phyloP scores from a whole-genome alignment of 2,888 invertebrate genomes.

The Punctoribates punctum region DNA sequence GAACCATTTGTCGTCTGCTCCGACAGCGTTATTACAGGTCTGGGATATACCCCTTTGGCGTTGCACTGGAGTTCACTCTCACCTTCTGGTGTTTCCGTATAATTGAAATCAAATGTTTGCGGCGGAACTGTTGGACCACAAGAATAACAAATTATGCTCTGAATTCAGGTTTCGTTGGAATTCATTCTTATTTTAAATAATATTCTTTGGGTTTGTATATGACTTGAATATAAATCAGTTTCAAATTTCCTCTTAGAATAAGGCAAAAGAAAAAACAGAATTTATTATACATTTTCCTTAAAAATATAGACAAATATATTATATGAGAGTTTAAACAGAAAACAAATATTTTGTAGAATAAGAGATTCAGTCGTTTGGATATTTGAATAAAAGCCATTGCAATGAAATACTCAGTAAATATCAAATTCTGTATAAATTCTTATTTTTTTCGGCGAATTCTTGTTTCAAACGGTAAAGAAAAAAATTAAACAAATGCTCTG shows the following conservation, averaged over 20 bases:
- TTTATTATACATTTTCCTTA: slow-evolving; percentile 5
- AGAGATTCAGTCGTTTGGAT: no score
- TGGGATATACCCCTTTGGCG: slow-evolving; percentile 38
- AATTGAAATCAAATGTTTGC: slow-evolving; percentile 40
- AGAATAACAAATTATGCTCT: not conserved
- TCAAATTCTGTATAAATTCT: no score
- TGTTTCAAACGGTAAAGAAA: not conserved
- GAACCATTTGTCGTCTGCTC: slow-evolving; percentile 37
- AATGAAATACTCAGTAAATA: no score
- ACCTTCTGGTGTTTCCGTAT: slow-evolving; percentile 23
- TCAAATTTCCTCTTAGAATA: not conserved
- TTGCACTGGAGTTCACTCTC: slow-evolving; percentile 36
- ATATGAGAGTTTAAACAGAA: not conserved
- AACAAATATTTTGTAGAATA: not conserved
- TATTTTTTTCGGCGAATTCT: not conserved
- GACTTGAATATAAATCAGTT: slow-evolving; percentile 10
- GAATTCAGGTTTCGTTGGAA: not conserved
- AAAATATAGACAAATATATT: not conserved
- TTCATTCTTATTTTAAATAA: slow-evolving; percentile 18
- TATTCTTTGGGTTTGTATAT: not conserved
- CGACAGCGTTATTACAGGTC: slow-evolving; percentile 37
- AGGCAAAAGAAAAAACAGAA: not conserved
- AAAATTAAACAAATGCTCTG: not conserved
- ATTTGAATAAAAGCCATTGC: no score
- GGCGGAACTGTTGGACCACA: slow-evolving; percentile 37